Evolutionary conservation across 2,113 vertebrate genomes (phyloP), one percentile per base, ranked within the genome.

Genomic region (Hypomesus transpacificus): DNA sequence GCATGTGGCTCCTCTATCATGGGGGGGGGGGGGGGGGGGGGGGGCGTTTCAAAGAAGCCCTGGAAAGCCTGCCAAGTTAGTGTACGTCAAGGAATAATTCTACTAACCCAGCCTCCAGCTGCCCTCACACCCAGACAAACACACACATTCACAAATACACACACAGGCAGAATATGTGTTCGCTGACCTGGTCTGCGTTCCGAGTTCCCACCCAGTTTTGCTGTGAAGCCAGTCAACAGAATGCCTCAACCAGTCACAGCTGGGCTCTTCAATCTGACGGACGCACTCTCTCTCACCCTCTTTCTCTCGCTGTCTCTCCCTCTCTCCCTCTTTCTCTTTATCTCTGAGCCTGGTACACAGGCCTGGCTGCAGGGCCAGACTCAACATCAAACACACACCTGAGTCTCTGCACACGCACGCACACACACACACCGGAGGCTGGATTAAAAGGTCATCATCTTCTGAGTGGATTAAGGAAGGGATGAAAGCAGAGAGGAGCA

Each of bases 61-160:
- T 70, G 58, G 61, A 78, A 71, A 73, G 63, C 68, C 80, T 80
- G 86, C 84, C 88, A 86, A 85, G 76, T 82, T 73, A 68, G 67
- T 75, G 81, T 81, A 73, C 46, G 82, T 85, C 80, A 76, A 80
- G 81, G 78, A 83, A 81, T 75, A 84, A 83, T 83, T 85, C 70
- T 77, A 75, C 87, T 78, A 78, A 70, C 74, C 69, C 71, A 60
- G 60, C 65, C 9, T 46, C 39, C 5, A 46, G 39, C 39, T 13
- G 9, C 39, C 11, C 5, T 54, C 51, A 31, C 60, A 74, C 8
- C 22, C 53, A 28, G 16, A 51, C 34, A 62, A 31, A 68, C 70
- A 60, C 56, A 58, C 26, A 71, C 53, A 20, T 24, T 56, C 46
- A 67, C 18, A 66, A 68, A 34, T 56, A 76, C 57, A 62, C 76